A percentile compares a stretch with the other conserved stretches of the same genome.
phyloP scores from a whole-genome alignment of 2,888 invertebrate species.

The Chironomus riparius region DNA sequence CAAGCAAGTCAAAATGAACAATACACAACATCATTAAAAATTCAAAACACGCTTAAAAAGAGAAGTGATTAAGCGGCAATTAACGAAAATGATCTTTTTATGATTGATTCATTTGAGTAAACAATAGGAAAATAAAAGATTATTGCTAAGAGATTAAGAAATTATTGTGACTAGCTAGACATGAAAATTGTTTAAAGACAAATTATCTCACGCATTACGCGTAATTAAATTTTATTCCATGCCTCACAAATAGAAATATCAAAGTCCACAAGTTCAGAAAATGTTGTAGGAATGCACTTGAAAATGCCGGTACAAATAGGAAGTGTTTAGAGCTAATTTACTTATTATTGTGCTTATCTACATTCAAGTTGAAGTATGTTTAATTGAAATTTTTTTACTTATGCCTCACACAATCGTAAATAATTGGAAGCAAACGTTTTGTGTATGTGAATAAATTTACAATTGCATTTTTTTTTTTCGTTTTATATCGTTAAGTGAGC shows the following conservation, averaged over 20 bases:
- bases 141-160: background rate
- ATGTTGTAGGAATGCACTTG: background rate
- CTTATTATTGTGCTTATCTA: background rate
- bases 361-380: too few species aligned
- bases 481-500: background rate
- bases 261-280: background rate
- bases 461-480: background rate
- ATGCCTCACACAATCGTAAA: background rate
- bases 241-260: too few species aligned
- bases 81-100: background rate
- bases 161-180: background rate
- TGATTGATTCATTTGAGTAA: background rate
- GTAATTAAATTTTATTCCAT: background rate
- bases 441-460: background rate
- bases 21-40: background rate
- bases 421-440: background rate
- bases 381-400: background rate
- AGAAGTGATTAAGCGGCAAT: background rate
- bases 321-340: background rate
- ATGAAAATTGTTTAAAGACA: background rate
- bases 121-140: background rate
- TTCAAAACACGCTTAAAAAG: background rate
- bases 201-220: background rate
- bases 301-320: slow-evolving; percentile 9
- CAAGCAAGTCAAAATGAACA: background rate